Evolutionary conservation across 2,797 vertebrate species (phyloP).

Genomic region (Geotrypetes seraphini): DNA sequence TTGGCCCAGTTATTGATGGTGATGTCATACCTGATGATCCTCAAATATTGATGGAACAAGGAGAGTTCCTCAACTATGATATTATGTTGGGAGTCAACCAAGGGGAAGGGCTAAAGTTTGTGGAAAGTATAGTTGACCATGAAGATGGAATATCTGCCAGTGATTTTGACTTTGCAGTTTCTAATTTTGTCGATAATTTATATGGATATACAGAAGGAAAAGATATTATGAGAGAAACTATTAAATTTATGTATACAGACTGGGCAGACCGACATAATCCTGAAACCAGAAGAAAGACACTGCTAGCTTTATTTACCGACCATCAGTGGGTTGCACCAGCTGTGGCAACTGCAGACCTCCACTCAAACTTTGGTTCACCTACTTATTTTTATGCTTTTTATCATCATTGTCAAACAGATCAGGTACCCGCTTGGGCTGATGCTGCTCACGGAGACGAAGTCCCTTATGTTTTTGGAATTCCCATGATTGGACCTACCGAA

Average conservation of each 20-base stretch:
- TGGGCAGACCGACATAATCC: constrained; percentile 97
- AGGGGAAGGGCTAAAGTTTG: constrained; percentile 94
- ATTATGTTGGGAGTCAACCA: constrained; percentile 98
- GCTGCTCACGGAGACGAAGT: constrained; percentile 96
- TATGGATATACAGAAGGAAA: constrained; percentile 97
- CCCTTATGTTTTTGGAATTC: constrained; percentile 91
- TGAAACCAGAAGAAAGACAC: constrained; percentile 88
- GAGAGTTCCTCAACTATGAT: constrained; percentile 97
- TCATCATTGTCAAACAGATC: constrained; percentile 98
- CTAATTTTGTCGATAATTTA: constrained; percentile 95
- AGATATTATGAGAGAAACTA: constrained; percentile 93
- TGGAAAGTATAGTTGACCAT: constrained; percentile 94
- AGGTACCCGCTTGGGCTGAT: constrained; percentile 96
- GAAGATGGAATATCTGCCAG: constrained; percentile 96
- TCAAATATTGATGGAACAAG: constrained; percentile 97
- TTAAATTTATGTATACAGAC: constrained; percentile 98
- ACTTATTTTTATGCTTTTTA: constrained; percentile 98
- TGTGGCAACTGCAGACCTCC: constrained; percentile 92
- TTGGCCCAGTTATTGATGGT: constrained; percentile 94
- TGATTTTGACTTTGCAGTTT: constrained; percentile 97
- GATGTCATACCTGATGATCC: constrained; percentile 97
- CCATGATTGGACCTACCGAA: constrained; percentile 96
- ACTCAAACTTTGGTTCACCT: constrained; percentile 95
- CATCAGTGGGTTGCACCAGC: constrained; percentile 98
- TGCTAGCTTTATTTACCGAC: constrained; percentile 92